Conservation (phyloP, 2,113 vertebrate genomes). For the Mus spicilegus region DNA sequence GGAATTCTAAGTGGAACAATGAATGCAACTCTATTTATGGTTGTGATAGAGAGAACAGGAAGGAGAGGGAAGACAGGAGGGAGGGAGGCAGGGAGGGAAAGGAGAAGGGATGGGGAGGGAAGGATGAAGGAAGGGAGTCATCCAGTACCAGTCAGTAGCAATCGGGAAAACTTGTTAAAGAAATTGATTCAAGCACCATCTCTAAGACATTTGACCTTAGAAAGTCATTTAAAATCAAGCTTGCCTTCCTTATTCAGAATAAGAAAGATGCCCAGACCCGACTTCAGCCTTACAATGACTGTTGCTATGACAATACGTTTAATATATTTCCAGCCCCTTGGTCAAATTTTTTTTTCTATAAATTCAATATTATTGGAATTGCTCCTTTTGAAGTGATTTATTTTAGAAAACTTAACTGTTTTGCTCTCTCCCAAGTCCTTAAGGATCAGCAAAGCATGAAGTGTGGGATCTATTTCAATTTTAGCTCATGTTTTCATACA, state of each 20-base stretch:
- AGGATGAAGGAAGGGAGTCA: not conserved
- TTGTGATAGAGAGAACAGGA: not conserved
- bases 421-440: not conserved
- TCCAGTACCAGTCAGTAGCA: not conserved
- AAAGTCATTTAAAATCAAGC: slow-evolving; percentile 45
- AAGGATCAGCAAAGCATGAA: slow-evolving; percentile 62
- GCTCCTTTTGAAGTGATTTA: slow-evolving; percentile 39
- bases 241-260: slow-evolving; percentile 51
- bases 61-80: not conserved
- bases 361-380: slow-evolving; percentile 60
- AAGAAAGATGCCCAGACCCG: slow-evolving; percentile 27
- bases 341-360: slow-evolving; percentile 47
- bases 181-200: slow-evolving; percentile 17
- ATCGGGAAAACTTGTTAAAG: slow-evolving; percentile 4
- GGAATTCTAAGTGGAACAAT: not conserved
- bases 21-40: not conserved
- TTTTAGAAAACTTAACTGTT: slow-evolving; percentile 44
- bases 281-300: slow-evolving; percentile 40
- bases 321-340: slow-evolving; percentile 53
- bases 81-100: no score
- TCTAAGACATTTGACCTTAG: slow-evolving; percentile 52
- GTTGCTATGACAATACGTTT: slow-evolving; percentile 28
- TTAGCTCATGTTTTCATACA: slow-evolving; percentile 55
- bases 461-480: slow-evolving; percentile 25
- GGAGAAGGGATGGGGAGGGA: accelerated